A percentile compares a stretch with the other conserved stretches of the same genome.
phyloP scores from a whole-genome alignment of 2,888 invertebrate genomes.

The Cyaniris semiargus region DNA sequence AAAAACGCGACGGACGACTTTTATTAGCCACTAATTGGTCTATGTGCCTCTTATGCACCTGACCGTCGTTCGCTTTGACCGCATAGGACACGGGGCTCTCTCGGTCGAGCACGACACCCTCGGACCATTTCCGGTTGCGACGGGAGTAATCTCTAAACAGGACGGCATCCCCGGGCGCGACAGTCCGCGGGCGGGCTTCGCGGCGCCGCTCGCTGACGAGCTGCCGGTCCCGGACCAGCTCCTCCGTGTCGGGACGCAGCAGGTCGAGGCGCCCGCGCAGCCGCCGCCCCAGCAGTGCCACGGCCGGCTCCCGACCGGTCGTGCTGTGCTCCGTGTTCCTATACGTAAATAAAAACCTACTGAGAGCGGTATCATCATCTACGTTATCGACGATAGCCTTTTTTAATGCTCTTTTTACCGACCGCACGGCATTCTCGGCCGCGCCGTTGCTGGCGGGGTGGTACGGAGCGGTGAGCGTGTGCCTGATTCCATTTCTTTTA shows the following conservation, averaged over 20 bases:
- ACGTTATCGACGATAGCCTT: constrained; percentile 27
- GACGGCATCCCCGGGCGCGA: neutral
- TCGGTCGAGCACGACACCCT: neutral
- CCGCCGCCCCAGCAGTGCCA: neutral
- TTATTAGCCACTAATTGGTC: neutral
- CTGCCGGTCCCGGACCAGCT: constrained; percentile 13
- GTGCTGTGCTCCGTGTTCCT: neutral
- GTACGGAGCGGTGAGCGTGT: constrained; percentile 38
- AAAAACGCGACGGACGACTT: neutral
- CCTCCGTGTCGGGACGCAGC: neutral
- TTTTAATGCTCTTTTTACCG: constrained; percentile 37
- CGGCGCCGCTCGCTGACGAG: neutral
- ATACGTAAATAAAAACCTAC: neutral
- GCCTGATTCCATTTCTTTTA: no score
- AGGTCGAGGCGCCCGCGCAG: constrained; percentile 2
- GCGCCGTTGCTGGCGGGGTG: constrained; percentile 40
- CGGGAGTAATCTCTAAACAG: neutral
- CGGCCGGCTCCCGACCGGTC: neutral
- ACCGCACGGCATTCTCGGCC: constrained; percentile 40
- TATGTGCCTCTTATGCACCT: neutral
- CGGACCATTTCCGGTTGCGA: neutral
- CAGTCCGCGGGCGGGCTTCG: neutral
- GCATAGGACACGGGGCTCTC: neutral
- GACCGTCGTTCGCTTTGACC: neutral
- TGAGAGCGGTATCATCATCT: neutral